These are phyloP conservation scores for Crenuchus spilurus DNA, from an alignment of 2,797 vertebrate genomes.

Conservation along the genomic window DNA sequence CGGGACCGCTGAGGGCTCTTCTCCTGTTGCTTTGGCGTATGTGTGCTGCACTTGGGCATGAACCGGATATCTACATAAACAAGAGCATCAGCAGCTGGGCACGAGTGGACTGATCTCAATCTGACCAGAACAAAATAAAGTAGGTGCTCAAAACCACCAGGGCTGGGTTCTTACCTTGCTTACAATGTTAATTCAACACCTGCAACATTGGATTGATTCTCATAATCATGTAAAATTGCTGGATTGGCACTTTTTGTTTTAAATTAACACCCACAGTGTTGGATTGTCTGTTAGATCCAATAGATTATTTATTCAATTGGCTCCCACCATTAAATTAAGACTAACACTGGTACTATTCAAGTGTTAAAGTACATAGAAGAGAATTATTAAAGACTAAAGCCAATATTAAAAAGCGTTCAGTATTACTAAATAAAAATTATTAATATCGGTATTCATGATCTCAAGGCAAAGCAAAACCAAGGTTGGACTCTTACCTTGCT, in stretches of 20 bases:
- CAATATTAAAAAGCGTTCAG: too few relatives aligned
- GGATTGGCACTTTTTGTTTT: too few relatives aligned
- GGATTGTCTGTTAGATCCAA: neutral
- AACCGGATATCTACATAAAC: constrained; percentile 65
- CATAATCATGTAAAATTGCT: too few relatives aligned
- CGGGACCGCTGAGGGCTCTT: constrained; percentile 55
- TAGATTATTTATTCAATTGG: neutral
- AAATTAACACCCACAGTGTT: neutral
- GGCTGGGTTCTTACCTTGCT: neutral
- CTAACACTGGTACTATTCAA: too few relatives aligned
- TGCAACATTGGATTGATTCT: neutral
- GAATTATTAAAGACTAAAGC: too few relatives aligned
- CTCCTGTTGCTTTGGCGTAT: constrained; percentile 55
- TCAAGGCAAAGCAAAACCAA: too few relatives aligned
- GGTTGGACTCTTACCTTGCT: too few relatives aligned
- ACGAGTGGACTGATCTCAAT: constrained; percentile 48
- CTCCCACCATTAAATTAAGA: too few relatives aligned
- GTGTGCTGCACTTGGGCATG: constrained; percentile 64
- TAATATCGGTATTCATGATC: too few relatives aligned
- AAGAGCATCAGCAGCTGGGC: constrained; percentile 63
- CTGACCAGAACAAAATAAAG: constrained; percentile 68
- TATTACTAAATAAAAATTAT: too few relatives aligned
- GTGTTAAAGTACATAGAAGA: too few relatives aligned
- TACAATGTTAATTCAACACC: neutral
- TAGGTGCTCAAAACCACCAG: constrained; percentile 65